Evolutionary conservation across 1,140 invertebrate species (phyloP).

Genomic region (Andricus grossulariae): DNA sequence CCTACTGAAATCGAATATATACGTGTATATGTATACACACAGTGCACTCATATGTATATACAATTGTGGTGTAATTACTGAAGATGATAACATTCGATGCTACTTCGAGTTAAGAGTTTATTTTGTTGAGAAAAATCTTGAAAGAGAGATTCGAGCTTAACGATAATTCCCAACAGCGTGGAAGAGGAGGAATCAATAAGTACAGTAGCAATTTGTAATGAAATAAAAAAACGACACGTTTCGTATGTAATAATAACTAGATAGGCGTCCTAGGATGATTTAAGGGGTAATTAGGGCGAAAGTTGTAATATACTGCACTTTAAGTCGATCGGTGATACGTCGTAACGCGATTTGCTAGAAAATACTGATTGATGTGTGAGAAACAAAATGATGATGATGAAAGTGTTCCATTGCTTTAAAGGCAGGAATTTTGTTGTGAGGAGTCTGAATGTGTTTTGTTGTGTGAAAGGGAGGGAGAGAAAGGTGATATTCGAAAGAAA

Average conservation of each 20-base stretch:
- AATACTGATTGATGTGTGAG: constrained; percentile 41
- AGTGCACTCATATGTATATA: constrained; percentile 73
- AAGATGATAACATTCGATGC: constrained; percentile 66
- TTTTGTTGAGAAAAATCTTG: constrained; percentile 70
- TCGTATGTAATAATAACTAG: constrained; percentile 68
- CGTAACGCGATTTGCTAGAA: constrained; percentile 60
- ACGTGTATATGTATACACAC: constrained; percentile 60
- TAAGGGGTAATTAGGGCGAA: constrained; percentile 65
- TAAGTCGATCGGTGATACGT: constrained; percentile 61
- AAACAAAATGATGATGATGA: constrained; percentile 35
- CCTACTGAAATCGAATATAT: constrained; percentile 63
- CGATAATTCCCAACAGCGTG: constrained; percentile 70
- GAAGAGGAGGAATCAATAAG: constrained; percentile 60
- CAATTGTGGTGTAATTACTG: constrained; percentile 73
- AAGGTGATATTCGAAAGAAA: constrained; percentile 42
- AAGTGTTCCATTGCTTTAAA: constrained; percentile 21
- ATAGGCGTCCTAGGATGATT: constrained; percentile 64
- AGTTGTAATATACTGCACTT: constrained; percentile 72
- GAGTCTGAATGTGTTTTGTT: constrained; percentile 26
- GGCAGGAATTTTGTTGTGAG: constrained; percentile 9
- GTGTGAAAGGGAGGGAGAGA: constrained; percentile 39
- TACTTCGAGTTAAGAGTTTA: constrained; percentile 73
- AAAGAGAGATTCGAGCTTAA: constrained; percentile 69
- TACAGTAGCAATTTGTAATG: constrained; percentile 42
- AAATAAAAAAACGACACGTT: constrained; percentile 57